phyloP scores from a whole-genome alignment of 2,797 vertebrate species.

The Scarus forsteni region DNA sequence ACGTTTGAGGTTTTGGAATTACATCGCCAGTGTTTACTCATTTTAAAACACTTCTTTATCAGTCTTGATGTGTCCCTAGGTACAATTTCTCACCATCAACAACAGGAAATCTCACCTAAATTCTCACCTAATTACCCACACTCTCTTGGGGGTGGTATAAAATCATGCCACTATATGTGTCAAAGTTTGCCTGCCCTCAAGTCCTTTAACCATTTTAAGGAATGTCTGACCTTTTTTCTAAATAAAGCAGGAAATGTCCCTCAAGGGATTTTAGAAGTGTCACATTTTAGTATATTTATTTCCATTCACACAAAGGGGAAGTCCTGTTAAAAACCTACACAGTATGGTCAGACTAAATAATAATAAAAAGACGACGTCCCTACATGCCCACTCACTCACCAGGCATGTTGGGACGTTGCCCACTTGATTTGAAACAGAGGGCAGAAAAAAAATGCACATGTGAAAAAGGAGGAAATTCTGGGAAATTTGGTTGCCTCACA shows the following conservation, averaged over 20 bases:
- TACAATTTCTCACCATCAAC: no score
- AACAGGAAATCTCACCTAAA: background rate
- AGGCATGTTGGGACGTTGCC: constrained; percentile 34
- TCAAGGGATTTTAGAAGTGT: background rate
- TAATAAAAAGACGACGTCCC: background rate
- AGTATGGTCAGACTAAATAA: constrained; percentile 10
- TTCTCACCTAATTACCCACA: constrained; percentile 16
- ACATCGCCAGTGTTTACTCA: no score
- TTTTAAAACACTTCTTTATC: no score
- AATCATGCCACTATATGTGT: constrained; percentile 12
- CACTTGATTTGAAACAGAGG: constrained; percentile 7
- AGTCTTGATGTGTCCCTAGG: no score
- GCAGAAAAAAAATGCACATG: constrained; percentile 51
- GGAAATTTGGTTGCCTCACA: constrained; percentile 86
- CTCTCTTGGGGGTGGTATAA: constrained; percentile 26
- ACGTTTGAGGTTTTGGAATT: no score
- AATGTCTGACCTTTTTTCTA: constrained; percentile 15
- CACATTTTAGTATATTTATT: background rate
- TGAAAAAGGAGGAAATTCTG: constrained; percentile 79
- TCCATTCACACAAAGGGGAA: constrained; percentile 21
- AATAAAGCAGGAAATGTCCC: constrained; percentile 6
- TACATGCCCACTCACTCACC: constrained; percentile 18
- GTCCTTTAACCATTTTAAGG: background rate
- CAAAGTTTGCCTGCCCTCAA: constrained; percentile 33
- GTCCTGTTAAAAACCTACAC: constrained; percentile 11